A percentile compares a stretch with the other conserved stretches of the same genome.
Conservation (phyloP, 2,113 vertebrate genomes). For the Trogon melanurus region DNA sequence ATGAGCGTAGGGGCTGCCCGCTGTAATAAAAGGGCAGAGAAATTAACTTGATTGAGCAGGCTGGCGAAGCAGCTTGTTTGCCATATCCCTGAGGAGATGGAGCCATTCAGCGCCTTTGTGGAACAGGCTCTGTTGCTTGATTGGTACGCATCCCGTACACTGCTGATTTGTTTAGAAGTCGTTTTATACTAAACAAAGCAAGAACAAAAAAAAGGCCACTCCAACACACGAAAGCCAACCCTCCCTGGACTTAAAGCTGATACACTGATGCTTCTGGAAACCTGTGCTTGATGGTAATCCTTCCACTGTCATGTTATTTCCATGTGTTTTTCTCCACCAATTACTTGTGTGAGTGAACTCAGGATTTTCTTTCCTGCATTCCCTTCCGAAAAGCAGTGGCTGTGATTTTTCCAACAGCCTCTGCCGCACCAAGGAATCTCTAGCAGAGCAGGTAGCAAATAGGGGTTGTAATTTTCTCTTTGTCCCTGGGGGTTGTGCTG, state of each 20-base stretch:
- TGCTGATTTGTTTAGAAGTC: neutral
- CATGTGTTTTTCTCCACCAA: neutral
- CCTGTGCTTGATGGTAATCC: neutral
- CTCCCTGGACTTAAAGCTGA: neutral
- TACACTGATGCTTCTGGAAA: neutral
- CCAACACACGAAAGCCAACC: neutral
- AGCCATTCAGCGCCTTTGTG: neutral
- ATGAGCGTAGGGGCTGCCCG: neutral
- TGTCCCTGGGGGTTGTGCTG: neutral
- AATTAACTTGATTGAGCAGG: neutral
- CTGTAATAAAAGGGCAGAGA: neutral
- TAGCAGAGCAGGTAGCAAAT: neutral
- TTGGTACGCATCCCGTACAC: neutral
- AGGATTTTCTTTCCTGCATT: neutral
- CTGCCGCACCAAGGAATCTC: too few relatives aligned
- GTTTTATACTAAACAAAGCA: neutral
- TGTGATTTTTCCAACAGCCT: neutral
- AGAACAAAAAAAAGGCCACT: neutral
- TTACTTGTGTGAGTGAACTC: neutral
- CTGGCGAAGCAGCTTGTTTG: neutral
- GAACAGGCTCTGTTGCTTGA: neutral
- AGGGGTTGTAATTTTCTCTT: rapidly evolving
- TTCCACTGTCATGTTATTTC: neutral
- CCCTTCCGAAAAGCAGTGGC: neutral
- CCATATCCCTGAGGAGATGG: neutral